Evolutionary conservation across 2,113 vertebrate species (phyloP).

Genomic region (Gorsachius goisagi): DNA sequence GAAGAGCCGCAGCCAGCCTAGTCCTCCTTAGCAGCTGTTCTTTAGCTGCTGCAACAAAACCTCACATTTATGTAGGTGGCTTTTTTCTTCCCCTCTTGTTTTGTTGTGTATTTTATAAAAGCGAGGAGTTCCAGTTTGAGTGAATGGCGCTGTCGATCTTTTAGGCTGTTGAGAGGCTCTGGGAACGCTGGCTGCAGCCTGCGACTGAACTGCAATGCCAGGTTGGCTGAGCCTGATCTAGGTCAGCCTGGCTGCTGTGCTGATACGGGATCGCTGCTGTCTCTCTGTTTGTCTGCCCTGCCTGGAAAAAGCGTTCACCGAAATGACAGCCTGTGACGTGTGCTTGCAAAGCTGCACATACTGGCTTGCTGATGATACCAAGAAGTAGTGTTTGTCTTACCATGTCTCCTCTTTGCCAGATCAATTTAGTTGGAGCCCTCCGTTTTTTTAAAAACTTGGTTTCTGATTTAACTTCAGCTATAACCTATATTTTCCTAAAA

Average conservation of each 20-base stretch:
- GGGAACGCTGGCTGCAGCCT: background rate
- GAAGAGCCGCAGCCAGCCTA: background rate
- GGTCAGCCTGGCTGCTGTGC: background rate
- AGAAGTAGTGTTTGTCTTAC: background rate
- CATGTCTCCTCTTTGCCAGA: background rate
- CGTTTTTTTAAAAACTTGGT: background rate
- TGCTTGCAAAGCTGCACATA: background rate
- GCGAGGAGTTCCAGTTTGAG: background rate
- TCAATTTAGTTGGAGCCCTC: background rate
- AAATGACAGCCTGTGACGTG: background rate
- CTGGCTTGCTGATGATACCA: background rate
- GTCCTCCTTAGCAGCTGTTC: background rate
- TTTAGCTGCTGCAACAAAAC: background rate
- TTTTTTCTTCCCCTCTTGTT: background rate
- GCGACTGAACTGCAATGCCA: rapidly evolving
- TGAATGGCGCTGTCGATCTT: background rate
- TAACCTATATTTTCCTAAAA: background rate
- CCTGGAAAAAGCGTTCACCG: background rate
- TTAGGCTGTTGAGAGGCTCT: background rate
- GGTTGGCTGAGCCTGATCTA: background rate
- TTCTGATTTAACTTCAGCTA: background rate
- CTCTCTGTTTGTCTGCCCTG: background rate
- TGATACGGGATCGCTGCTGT: background rate
- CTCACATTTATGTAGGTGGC: background rate
- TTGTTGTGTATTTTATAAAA: background rate